phyloP scores from a whole-genome alignment of 2,797 vertebrate genomes.

The Tympanoctomys barrerae region DNA sequence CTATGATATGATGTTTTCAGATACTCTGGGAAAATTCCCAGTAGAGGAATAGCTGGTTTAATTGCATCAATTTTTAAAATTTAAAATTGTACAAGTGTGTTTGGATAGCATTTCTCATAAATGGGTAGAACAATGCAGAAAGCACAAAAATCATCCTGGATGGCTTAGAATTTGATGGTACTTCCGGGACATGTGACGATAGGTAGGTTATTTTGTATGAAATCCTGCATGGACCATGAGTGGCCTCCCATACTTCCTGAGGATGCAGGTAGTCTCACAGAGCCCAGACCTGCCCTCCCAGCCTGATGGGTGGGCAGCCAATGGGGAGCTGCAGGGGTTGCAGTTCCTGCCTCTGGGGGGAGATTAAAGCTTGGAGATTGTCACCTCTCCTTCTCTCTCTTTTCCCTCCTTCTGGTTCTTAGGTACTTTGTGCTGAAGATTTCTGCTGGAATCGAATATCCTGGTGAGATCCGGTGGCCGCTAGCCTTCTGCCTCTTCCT shows the following conservation, averaged over 20 bases:
- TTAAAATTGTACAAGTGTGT: neutral
- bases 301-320: no score
- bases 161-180: neutral
- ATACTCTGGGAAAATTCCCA: no score
- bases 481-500: slow-evolving; percentile 95
- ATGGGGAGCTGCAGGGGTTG: neutral
- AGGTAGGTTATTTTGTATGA: neutral
- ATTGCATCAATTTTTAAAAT: neutral
- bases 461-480: slow-evolving; percentile 97
- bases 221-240: fast-evolving
- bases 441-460: slow-evolving; percentile 98
- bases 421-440: slow-evolving; percentile 99
- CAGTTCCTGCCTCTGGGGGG: neutral
- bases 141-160: neutral
- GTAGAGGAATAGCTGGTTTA: no score
- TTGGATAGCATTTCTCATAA: neutral
- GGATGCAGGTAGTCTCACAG: neutral
- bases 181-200: neutral
- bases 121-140: neutral
- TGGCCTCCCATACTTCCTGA: neutral
- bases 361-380: neutral
- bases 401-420: slow-evolving; percentile 39
- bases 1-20: no score
- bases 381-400: neutral
- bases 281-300: neutral